phyloP scores from a whole-genome alignment of 2,113 vertebrate genomes.

The Pterophyllum scalare region DNA sequence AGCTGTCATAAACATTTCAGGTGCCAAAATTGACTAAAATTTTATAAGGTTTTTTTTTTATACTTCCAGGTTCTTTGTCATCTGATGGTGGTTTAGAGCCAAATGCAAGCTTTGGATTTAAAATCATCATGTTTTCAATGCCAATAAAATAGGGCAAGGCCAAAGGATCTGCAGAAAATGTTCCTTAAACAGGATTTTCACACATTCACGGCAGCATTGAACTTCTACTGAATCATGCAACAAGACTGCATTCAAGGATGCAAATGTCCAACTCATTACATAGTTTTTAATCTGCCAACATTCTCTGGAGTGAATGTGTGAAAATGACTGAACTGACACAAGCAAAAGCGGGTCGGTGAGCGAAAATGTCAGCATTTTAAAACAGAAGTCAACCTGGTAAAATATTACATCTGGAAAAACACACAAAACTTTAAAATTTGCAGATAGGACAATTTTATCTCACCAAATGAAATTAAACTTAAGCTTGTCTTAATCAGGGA shows the following conservation, averaged over 20 bases:
- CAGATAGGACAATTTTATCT: conserved; percentile 39
- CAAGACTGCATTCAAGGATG: neutral
- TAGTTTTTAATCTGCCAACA: neutral
- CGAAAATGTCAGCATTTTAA: neutral
- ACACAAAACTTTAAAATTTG: neutral
- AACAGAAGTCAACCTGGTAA: neutral
- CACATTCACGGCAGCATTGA: neutral
- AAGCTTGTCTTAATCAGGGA: conserved; percentile 48
- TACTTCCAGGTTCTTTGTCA: neutral
- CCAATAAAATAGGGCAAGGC: neutral
- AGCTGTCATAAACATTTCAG: neutral
- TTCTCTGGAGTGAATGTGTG: neutral
- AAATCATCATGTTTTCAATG: neutral
- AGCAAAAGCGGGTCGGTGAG: neutral
- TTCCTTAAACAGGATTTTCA: neutral
- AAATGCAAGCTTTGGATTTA: neutral
- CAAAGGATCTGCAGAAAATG: neutral
- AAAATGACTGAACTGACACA: neutral
- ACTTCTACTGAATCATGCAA: neutral
- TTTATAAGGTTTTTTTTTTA: neutral
- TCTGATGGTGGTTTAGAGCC: neutral
- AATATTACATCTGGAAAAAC: neutral
- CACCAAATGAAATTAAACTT: conserved; percentile 57
- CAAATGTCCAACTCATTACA: neutral
- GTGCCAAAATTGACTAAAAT: neutral